phyloP scores from a whole-genome alignment of 1,140 invertebrate genomes.

The Camponotus floridanus region DNA sequence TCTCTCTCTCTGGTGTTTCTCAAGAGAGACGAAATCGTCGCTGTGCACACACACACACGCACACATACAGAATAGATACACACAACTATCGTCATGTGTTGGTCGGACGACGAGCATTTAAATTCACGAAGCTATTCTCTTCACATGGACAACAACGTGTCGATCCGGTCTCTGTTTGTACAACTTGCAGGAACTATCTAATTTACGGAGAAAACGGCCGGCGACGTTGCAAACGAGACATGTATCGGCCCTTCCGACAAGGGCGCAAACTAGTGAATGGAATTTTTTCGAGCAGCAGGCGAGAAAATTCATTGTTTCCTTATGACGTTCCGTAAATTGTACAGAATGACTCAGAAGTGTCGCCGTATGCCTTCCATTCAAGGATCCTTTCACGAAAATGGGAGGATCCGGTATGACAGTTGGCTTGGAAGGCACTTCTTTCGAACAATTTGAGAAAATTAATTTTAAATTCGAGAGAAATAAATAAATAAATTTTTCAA shows the following conservation, averaged over 20 bases:
- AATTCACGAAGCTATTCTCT: constrained; percentile 51
- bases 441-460: background rate
- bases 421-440: background rate
- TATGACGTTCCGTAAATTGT: background rate
- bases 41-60: background rate
- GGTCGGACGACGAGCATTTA: constrained; percentile 39
- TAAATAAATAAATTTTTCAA: background rate
- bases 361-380: background rate
- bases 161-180: constrained; percentile 14
- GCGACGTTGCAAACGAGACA: background rate
- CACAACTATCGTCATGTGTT: constrained; percentile 29
- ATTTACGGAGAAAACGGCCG: constrained; percentile 30
- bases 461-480: background rate
- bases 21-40: constrained; percentile 43
- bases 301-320: background rate
- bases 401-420: background rate
- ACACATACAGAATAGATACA: too few species aligned
- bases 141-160: constrained; percentile 24
- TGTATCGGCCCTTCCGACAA: background rate
- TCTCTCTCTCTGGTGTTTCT: constrained; percentile 57
- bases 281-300: constrained; percentile 40
- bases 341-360: constrained; percentile 26
- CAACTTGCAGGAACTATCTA: constrained; percentile 23
- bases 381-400: background rate
- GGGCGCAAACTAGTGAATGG: constrained; percentile 13